Conservation (phyloP, 2,113 vertebrate species). For the Cariama cristata region DNA sequence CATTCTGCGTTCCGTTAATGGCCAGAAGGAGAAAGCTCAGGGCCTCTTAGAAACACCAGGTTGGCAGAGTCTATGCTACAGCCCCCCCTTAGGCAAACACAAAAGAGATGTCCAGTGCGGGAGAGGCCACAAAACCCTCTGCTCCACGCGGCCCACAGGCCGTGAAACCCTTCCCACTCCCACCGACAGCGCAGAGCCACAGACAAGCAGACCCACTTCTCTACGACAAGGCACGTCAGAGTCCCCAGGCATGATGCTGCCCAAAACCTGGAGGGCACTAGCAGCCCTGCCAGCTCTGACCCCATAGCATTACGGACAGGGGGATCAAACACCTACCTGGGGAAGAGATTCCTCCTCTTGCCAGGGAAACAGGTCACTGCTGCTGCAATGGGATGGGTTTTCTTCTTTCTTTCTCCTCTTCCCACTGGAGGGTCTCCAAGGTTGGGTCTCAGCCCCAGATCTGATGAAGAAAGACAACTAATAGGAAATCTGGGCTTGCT, state of each 20-base stretch:
- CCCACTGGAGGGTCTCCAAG: not conserved
- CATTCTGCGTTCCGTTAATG: not conserved
- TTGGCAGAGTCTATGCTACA: not conserved
- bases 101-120: not conserved
- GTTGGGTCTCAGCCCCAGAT: not conserved
- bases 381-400: not conserved
- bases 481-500: not conserved
- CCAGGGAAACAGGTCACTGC: not conserved
- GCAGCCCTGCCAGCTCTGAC: not conserved
- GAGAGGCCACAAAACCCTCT: not conserved
- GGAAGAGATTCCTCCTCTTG: not conserved
- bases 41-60: not conserved
- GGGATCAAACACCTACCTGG: not conserved
- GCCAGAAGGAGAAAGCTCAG: not conserved
- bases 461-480: not conserved
- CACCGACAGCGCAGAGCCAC: not conserved
- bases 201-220: not conserved
- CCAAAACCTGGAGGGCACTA: not conserved
- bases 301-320: rapidly evolving
- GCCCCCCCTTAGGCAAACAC: not conserved
- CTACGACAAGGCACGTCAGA: not conserved
- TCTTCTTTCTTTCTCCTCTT: not conserved
- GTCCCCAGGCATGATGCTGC: not conserved
- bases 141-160: not conserved
- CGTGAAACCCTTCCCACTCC: not conserved